A percentile compares a stretch with the other conserved stretches of the same genome.
Conservation (phyloP, 2,888 invertebrate genomes). For the Hirudinaria manillensis region DNA sequence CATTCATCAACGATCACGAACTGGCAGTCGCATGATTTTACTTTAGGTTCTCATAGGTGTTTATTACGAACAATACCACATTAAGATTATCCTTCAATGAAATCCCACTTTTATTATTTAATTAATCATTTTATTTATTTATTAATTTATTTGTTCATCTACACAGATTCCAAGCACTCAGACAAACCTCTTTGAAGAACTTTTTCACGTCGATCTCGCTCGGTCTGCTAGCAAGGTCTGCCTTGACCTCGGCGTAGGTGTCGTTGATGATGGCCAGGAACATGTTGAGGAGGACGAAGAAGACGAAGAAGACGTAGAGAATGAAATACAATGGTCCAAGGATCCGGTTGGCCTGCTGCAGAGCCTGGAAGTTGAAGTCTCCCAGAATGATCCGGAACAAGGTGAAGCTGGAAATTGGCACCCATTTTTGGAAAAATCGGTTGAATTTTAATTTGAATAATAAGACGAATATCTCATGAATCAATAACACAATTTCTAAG, state of each 20-base stretch:
- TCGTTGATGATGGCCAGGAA: constrained; percentile 75
- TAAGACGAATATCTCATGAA: not conserved
- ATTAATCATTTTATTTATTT: no score
- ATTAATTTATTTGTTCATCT: no score
- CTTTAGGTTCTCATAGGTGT: no score
- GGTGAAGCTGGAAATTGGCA: constrained; percentile 58
- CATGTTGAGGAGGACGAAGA: constrained; percentile 74
- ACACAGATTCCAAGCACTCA: no score
- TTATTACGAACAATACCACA: no score
- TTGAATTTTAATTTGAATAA: not conserved
- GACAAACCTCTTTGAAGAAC: constrained; percentile 22
- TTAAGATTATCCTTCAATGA: no score
- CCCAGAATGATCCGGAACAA: constrained; percentile 70
- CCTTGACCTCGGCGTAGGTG: constrained; percentile 69
- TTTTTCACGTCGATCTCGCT: constrained; percentile 59
- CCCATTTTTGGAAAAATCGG: no score
- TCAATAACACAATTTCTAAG: no score
- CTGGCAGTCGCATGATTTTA: no score
- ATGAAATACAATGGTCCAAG: constrained; percentile 71
- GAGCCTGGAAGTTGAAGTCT: constrained; percentile 67
- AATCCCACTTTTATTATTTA: no score
- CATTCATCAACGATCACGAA: no score
- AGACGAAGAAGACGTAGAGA: constrained; percentile 70
- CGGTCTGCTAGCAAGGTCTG: constrained; percentile 59
- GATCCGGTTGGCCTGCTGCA: constrained; percentile 65